Evolutionary conservation across 2,888 invertebrate species (phyloP).

Genomic region (Baronia brevicornis): DNA sequence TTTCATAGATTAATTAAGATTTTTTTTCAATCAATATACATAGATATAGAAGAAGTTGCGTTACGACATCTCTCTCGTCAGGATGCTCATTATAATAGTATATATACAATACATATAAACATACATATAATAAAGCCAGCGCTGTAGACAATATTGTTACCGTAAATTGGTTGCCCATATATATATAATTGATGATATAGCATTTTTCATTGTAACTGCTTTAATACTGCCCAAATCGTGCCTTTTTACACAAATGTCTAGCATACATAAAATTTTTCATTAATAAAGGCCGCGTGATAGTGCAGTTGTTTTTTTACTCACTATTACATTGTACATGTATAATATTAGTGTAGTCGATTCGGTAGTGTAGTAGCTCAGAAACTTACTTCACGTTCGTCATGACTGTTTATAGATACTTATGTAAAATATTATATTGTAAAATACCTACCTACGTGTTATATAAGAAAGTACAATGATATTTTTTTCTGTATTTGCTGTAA

Average conservation of each 20-base stretch:
- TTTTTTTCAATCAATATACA: too few relatives aligned
- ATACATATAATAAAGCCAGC: constrained; percentile 23
- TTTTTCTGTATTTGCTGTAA: constrained; percentile 43
- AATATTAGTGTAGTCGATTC: too few relatives aligned
- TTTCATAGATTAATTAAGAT: constrained; percentile 28
- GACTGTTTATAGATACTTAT: constrained; percentile 57
- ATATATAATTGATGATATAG: too few relatives aligned
- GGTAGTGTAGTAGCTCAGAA: constrained; percentile 43
- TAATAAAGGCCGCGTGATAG: too few relatives aligned
- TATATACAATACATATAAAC: constrained; percentile 39
- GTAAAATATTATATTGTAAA: constrained; percentile 52
- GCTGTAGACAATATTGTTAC: neutral
- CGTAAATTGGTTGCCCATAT: too few relatives aligned
- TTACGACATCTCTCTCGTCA: too few relatives aligned
- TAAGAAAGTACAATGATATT: constrained; percentile 48
- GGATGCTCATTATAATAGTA: constrained; percentile 65
- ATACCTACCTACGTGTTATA: constrained; percentile 51
- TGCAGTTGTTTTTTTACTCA: too few relatives aligned
- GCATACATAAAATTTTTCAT: too few relatives aligned
- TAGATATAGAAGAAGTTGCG: too few relatives aligned
- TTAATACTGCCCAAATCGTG: constrained; percentile 15
- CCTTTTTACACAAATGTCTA: too few relatives aligned
- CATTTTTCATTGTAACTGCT: constrained; percentile 4
- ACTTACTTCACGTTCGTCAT: constrained; percentile 41
- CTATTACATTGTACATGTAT: too few relatives aligned